phyloP scores from a whole-genome alignment of 1,140 invertebrate genomes.

The Hylaeus anthracinus region DNA sequence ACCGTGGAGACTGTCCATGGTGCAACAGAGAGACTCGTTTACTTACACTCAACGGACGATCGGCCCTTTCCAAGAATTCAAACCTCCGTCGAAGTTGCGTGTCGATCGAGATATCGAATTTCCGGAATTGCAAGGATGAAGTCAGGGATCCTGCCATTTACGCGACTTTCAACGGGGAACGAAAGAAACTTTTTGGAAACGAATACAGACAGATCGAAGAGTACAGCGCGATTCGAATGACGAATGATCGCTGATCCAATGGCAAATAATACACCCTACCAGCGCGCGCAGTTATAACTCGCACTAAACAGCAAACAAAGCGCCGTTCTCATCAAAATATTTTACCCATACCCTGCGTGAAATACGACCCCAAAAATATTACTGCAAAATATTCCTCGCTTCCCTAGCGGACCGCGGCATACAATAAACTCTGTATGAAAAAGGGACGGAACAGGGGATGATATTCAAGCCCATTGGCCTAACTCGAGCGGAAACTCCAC shows the following conservation, averaged over 20 bases:
- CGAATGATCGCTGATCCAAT: no score
- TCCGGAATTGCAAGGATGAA: conserved; percentile 11
- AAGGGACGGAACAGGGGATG: conserved; percentile 5
- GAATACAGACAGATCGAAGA: no score
- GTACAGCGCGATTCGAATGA: no score
- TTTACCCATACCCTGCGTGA: neutral
- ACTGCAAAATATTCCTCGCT: neutral
- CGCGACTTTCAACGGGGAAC: neutral
- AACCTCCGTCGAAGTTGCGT: neutral
- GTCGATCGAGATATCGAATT: conserved; percentile 21
- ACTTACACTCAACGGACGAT: conserved; percentile 12
- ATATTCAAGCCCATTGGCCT: conserved; percentile 4
- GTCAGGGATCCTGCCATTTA: neutral
- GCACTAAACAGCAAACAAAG: neutral
- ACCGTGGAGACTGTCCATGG: neutral
- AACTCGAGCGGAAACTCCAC: conserved; percentile 19
- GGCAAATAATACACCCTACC: no score
- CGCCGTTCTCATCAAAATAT: neutral
- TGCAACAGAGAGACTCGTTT: conserved; percentile 5
- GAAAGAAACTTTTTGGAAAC: no score
- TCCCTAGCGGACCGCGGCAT: neutral
- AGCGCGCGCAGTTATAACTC: neutral
- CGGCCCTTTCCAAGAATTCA: conserved; percentile 11
- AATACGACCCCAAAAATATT: conserved; percentile 34
- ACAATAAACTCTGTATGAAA: conserved; percentile 21